phyloP scores from a whole-genome alignment of 2,113 vertebrate species.

The Corythornis madagascariensis region DNA sequence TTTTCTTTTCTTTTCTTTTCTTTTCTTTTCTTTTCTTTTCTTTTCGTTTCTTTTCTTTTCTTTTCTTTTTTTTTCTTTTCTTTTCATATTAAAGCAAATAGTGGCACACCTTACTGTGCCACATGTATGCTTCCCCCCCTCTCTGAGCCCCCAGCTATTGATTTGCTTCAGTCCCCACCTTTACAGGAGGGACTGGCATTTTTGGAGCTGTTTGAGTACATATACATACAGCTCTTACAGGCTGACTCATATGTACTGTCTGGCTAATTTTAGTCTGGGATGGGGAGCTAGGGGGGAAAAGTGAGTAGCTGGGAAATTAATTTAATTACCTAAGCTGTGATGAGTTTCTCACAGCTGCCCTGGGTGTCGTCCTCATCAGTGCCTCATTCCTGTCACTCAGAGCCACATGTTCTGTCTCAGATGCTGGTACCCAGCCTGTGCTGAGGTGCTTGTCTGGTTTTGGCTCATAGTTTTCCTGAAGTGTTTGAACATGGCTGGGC shows the following conservation, averaged over 20 bases:
- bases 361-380: background rate
- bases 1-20: too few relatives aligned
- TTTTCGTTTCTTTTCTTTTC: background rate
- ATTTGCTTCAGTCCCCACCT: background rate
- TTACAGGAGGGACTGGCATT: conserved; percentile 3
- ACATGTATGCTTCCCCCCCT: background rate
- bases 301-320: conserved; percentile 59
- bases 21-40: too few relatives aligned
- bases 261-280: conserved; percentile 64
- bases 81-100: accelerated
- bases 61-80: background rate
- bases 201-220: background rate
- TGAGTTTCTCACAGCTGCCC: conserved; percentile 39
- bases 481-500: background rate
- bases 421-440: background rate
- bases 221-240: too few relatives aligned
- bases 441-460: background rate
- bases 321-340: conserved; percentile 51
- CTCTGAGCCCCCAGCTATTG: background rate
- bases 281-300: conserved; percentile 27
- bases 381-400: background rate
- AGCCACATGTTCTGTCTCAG: background rate
- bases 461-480: background rate
- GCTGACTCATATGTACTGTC: conserved; percentile 50
- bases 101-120: background rate